Evolutionary conservation across 2,888 invertebrate species (phyloP).

Genomic region (Anodontia alba): DNA sequence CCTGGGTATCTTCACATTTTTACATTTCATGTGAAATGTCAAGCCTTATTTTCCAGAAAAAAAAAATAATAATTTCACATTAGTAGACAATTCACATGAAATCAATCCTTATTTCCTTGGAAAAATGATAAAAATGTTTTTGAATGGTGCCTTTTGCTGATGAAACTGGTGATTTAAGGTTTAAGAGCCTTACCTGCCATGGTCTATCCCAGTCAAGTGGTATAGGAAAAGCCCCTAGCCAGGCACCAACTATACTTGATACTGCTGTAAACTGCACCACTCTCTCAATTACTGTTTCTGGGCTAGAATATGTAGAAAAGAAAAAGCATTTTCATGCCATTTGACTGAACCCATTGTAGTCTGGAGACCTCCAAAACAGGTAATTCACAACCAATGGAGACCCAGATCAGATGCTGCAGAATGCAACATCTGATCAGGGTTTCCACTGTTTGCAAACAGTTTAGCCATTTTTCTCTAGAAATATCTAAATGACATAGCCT

Average conservation of each 20-base stretch:
- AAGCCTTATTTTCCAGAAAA: no score
- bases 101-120: no score
- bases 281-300: conserved; percentile 69
- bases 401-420: neutral
- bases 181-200: conserved; percentile 91
- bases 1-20: no score
- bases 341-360: neutral
- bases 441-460: neutral
- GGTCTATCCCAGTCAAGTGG: conserved; percentile 96
- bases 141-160: no score
- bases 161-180: no score
- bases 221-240: conserved; percentile 93
- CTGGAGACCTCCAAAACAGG: neutral
- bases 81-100: no score
- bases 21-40: no score
- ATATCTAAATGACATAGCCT: no score
- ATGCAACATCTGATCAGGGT: neutral
- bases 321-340: conserved; percentile 29
- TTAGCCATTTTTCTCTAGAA: no score
- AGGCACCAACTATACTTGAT: conserved; percentile 89
- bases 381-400: neutral
- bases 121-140: no score
- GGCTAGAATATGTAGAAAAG: conserved; percentile 44
- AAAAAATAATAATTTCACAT: no score
- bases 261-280: conserved; percentile 65